Evolutionary conservation across 2,888 invertebrate species (phyloP).

Genomic region (Lymantria monacha): DNA sequence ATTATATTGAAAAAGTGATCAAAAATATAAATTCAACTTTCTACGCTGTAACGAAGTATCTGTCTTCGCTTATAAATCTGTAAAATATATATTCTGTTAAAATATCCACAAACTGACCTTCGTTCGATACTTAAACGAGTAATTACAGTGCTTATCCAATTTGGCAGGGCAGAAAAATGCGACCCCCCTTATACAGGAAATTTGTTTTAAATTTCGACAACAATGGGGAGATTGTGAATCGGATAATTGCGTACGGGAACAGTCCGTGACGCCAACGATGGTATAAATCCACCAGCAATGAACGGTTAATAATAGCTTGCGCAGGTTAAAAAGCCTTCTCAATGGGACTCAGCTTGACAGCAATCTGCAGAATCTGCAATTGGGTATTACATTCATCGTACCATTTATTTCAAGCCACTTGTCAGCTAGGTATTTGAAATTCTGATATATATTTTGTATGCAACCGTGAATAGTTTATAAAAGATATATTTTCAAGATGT

Average conservation of each 20-base stretch:
- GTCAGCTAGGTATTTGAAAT: slow-evolving; percentile 22
- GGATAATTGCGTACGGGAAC: slow-evolving; percentile 75
- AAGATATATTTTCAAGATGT: slow-evolving; percentile 42
- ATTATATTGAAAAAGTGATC: too few species aligned
- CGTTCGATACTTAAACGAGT: slow-evolving; percentile 67
- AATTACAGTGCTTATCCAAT: slow-evolving; percentile 81
- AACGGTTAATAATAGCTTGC: slow-evolving; percentile 75
- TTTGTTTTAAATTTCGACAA: slow-evolving; percentile 82
- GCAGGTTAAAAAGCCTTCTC: slow-evolving; percentile 57
- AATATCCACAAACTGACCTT: slow-evolving; percentile 55
- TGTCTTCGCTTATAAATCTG: slow-evolving; percentile 62
- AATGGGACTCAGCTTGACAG: slow-evolving; percentile 57
- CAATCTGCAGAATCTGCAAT: slow-evolving; percentile 65
- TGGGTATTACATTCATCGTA: slow-evolving; percentile 60
- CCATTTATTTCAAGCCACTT: slow-evolving; percentile 40
- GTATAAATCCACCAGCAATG: slow-evolving; percentile 71
- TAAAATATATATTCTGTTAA: slow-evolving; percentile 50
- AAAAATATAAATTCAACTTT: slow-evolving; percentile 44
- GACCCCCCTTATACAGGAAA: slow-evolving; percentile 78
- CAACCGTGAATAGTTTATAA: slow-evolving; percentile 27
- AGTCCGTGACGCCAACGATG: slow-evolving; percentile 64
- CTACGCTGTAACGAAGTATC: slow-evolving; percentile 32
- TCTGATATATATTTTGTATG: slow-evolving; percentile 19
- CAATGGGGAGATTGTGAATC: slow-evolving; percentile 76
- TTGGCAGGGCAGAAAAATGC: slow-evolving; percentile 77